A percentile compares a stretch with the other conserved stretches of the same genome.
Conservation (phyloP, 2,888 invertebrate species). For the Melanophora roralis region DNA sequence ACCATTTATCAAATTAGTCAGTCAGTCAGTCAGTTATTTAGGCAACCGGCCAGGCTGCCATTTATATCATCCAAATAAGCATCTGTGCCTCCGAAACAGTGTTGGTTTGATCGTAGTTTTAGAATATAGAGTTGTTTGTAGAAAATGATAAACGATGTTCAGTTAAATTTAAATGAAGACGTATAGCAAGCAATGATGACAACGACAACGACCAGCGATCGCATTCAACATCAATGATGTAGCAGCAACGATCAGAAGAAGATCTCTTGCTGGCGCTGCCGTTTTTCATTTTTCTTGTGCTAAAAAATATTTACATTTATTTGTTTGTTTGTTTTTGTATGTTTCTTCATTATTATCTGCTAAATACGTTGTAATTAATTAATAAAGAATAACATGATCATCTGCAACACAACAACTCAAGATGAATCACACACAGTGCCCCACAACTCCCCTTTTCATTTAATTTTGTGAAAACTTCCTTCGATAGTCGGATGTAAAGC, state of each 20-base stretch:
- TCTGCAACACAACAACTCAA: slow-evolving; percentile 49
- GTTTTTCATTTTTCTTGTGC: slow-evolving; percentile 40
- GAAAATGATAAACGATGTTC: slow-evolving; percentile 59
- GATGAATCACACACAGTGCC: background rate
- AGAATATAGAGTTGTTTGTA: slow-evolving; percentile 31
- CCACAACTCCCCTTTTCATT: background rate
- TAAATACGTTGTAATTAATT: slow-evolving; percentile 53
- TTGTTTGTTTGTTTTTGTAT: slow-evolving; percentile 50
- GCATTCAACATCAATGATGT: slow-evolving; percentile 14
- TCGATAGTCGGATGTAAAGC: slow-evolving; percentile 34
- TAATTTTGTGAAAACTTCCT: slow-evolving; percentile 30
- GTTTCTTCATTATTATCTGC: slow-evolving; percentile 42
- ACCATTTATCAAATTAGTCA: slow-evolving; percentile 3
- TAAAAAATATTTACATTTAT: background rate
- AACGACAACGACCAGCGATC: slow-evolving; percentile 35
- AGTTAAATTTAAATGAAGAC: slow-evolving; percentile 62
- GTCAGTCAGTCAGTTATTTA: slow-evolving; percentile 6
- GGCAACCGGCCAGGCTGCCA: slow-evolving; percentile 9
- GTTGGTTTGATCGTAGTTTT: background rate
- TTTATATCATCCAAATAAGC: slow-evolving; percentile 15
- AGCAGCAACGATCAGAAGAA: slow-evolving; percentile 6
- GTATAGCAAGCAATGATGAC: slow-evolving; percentile 54
- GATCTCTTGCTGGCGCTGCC: slow-evolving; percentile 19
- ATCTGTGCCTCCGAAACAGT: slow-evolving; percentile 32
- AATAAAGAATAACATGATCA: slow-evolving; percentile 46